Base-by-base conservation (phyloP, 2,797 vertebrate genomes). In the Melanotaenia nigrans region DNA sequence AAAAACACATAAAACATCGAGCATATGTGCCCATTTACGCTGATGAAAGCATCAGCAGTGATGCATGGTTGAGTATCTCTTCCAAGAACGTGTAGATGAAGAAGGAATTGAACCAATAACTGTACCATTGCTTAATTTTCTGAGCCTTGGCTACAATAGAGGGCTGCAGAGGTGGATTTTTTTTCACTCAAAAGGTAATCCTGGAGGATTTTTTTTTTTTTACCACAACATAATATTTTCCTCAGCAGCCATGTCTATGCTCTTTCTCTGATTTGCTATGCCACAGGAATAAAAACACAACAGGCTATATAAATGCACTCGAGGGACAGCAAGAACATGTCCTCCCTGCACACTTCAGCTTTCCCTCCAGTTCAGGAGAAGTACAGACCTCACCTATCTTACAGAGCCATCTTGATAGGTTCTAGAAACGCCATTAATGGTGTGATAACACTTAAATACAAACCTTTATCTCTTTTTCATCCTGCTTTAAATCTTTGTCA, bases 371-470 rank as follows among this genome's bases (percentile, higher is more conserved):
- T 57, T 78, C 57, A 81, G 60, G 2, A 32, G 7, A 69, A 65
- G 65, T 78, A 71, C 28, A 30, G 28, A 30, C 28, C 4, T 30
- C 55, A 28, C 68, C 74, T 71, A 30, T 24, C 55, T 81, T 12
- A 49, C 9, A 45, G 61, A 30, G 47, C 5, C 8, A 86, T 88
- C 82, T 81, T 51, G 81, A 86, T 85, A 77, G 1, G 9, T 60
- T 47, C 60, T 77, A 67, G 61, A 86, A 87, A 85, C 61, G 63
- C 67, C 82, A 71, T 85, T 85, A 83, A 83, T 45, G 24, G 54
- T 22, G 63, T 85, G 83, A 88, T 89, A 87, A 87, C 69, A 61
- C 76, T 81, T 51, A 12, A 66, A 82, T 83, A 66, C 58, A 28
- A 62, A 61, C 14, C 42, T 66, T 82, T 79, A 85, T 87, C 85